Evolutionary conservation across 2,113 vertebrate species (phyloP).

Genomic region (Scomber colias): DNA sequence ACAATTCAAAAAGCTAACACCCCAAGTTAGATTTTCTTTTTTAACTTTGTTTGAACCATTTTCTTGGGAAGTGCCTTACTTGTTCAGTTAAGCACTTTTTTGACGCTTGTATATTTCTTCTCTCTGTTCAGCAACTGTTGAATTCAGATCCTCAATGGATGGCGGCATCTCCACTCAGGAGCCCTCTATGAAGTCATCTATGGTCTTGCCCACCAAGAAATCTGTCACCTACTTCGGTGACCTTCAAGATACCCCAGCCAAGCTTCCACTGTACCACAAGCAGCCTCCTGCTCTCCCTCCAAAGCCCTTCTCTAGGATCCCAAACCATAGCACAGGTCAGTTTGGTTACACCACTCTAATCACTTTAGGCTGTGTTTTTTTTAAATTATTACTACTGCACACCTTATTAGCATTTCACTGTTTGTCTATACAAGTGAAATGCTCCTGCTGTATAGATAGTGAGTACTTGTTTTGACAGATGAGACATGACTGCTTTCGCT

Average conservation of each 20-base stretch:
- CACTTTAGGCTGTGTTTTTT: background rate
- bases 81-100: slow-evolving; percentile 4
- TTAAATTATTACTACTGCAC: background rate
- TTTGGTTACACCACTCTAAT: background rate
- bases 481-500: slow-evolving; percentile 18
- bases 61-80: background rate
- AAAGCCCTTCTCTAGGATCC: slow-evolving; percentile 95
- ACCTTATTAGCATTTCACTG: background rate
- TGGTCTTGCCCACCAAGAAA: slow-evolving; percentile 93
- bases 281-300: slow-evolving; percentile 98
- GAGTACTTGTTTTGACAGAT: slow-evolving; percentile 14
- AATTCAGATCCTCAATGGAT: slow-evolving; percentile 92
- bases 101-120: background rate
- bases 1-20: background rate
- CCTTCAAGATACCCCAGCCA: slow-evolving; percentile 92
- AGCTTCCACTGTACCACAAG: slow-evolving; percentile 95
- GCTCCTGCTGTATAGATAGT: background rate
- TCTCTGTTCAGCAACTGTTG: slow-evolving; percentile 90
- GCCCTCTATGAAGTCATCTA: slow-evolving; percentile 90
- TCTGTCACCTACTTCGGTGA: slow-evolving; percentile 91
- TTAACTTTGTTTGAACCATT: slow-evolving; percentile 26
- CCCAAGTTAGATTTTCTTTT: slow-evolving; percentile 10
- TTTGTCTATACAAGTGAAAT: background rate
- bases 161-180: slow-evolving; percentile 92
- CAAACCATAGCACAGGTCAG: slow-evolving; percentile 97